Base-by-base conservation (phyloP, 2,888 invertebrate genomes). In the Tetanocera ferruginea region DNA sequence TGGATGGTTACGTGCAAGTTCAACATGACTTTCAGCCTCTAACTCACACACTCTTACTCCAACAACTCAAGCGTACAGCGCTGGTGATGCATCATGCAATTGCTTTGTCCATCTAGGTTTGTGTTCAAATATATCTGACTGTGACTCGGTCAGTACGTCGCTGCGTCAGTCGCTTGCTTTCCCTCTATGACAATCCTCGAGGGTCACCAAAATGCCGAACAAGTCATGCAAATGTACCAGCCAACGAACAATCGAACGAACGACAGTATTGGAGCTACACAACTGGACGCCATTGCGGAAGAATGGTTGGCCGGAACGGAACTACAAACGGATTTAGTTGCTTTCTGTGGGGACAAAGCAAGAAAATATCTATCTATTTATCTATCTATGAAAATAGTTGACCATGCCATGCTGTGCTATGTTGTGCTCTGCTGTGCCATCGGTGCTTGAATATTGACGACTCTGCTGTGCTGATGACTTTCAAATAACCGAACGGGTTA, bases 181-280 rank as follows among this genome's bases (percentile, higher is more conserved):
- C 3, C 23, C 72, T 72, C 43, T 60, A 55, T 55, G 70, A 64
- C 71, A 76, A 71, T 76, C 71, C 72, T 72, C 72, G 51, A 55
- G 77, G 77, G 77, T 76, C 76, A 51, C 64, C 73, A 28, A 73
- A 69, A 57, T 49, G 60, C 19, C 67, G 60, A 73, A 34, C 60
- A 55, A 73, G 34, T 73, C 69, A 74, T 77, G 77, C 77, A 37
- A 66, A 31, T 19, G 28, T n/a, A 55, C 67, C 23, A 64, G 43
- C 66, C 66, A n/a, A 60, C 60, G 17, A 51, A 25, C 69, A 11
- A 62, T 62, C 37, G n/a, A 25, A 23, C 25, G 28, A 69, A 49
- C 51, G 69, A 49, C 62, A 62, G 28, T 43, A 34, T 28, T 11
- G 14, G n/a, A 14, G 31, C 14, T 28, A 11, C 25, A 62, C 62